Base-by-base conservation (phyloP, 2,113 vertebrate species). In the Podilymbus podiceps region DNA sequence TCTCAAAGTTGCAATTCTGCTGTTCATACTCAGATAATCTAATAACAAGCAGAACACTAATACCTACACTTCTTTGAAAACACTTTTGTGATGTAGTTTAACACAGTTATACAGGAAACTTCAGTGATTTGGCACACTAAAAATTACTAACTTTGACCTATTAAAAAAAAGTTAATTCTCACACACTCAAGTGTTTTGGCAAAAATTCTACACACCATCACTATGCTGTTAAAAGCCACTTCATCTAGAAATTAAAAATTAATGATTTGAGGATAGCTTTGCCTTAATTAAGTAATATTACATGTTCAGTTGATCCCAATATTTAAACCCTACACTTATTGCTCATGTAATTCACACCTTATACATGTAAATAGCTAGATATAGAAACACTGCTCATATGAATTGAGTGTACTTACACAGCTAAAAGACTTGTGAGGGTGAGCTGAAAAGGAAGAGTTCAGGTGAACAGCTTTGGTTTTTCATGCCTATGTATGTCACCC, bases 391-490 rank as follows among this genome's bases (percentile, higher is more conserved):
- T 47, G 63, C 22, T 78, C 46, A 7, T 22, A 21, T 6, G 55
- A 85, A n/a, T 8, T 44, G 63, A 50, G 28, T 27, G 33, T 67
- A n/a, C 38, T 80, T n/a, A 42, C 0, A 30, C 5, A 50, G 8
- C 38, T 73, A 25, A 47, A 63, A 82, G 47, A 78, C 5, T 23
- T 53, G 18, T 18, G 27, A 91, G 17, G 8, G 22, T 81, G 40
- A 93, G 49, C n/a, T 31, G 79, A 72, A 78, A 89, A 55, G 20
- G 62, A 15, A n/a, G 46, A 20, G 40, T 20, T 77, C 8, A 74
- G 17, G 25, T n/a, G 12, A 90, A 72, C 6, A 92, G 58, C 84
- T 93, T 93, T 93, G 77, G 73, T 68, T 89, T 95, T 85, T n/a
- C 18, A 76, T 19, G 28, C 28, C 31, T 44, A 0, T 59, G 12